Evolutionary conservation across 1,140 invertebrate genomes (phyloP), one percentile per base, ranked within the genome.

Genomic region (Coenobita brevimanus): DNA sequence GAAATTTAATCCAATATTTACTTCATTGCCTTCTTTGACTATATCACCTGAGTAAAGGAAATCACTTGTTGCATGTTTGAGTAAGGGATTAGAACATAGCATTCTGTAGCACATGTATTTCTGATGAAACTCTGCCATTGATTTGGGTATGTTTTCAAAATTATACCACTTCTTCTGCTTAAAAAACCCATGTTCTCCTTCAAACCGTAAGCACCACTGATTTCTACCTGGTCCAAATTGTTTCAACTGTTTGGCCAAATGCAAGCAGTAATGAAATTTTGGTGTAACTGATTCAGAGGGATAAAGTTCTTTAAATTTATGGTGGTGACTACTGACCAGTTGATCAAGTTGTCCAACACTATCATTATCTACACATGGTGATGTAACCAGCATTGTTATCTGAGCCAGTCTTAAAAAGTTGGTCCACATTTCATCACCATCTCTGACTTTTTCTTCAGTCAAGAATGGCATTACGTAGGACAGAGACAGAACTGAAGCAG

Each of bases 71-170:
- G 46, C 46, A 50, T 50, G 46, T 50, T 50, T 50, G 46, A 50
- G 46, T 17, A 50, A 50, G 46, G 46, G 46, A 50, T 50, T 50
- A 50, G 46, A 50, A 50, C 46, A 67, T 67, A n/a, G 64, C 64
- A 67, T 67, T 67, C 64, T 67, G 64, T 67, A 67, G n/a, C 64
- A 67, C 64, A 67, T 67, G n/a, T 67, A 24, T 67, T 67, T 67
- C 30, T 67, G 64, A 24, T 50, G 46, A 50, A 50, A 17, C 17
- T 50, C 46, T 50, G 46, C 46, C 46, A 50, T 50, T 50, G 46
- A 50, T 50, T 50, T 50, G 46, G 46, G 46, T 50, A 50, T 50
- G 46, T 50, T 50, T 50, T 50, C 17, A 8, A 50, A 50, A 50
- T 50, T 50, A 50, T 50, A 17, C 46, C 46, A 50, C 46, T 50